Evolutionary conservation across 1,140 invertebrate genomes (phyloP).

Genomic region (Holcopasites calliopsidis): DNA sequence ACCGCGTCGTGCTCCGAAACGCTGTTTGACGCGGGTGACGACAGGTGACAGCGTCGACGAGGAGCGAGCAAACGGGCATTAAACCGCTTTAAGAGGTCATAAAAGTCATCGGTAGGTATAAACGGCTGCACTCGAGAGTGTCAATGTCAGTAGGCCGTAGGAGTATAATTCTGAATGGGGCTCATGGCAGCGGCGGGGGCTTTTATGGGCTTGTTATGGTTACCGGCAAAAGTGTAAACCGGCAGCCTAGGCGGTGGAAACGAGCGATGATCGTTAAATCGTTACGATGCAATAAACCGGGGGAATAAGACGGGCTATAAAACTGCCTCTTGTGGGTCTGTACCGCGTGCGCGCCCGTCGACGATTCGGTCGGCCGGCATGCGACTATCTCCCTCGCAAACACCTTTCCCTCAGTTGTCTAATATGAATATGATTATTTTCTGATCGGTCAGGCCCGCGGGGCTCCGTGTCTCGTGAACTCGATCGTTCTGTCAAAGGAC

Average conservation of each 20-base stretch:
- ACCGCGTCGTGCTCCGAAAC: slow-evolving; percentile 32
- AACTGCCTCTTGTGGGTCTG: slow-evolving; percentile 61
- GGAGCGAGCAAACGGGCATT: slow-evolving; percentile 55
- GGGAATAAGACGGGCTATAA: slow-evolving; percentile 76
- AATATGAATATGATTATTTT: neutral
- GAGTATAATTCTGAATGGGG: slow-evolving; percentile 64
- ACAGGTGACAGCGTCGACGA: slow-evolving; percentile 56
- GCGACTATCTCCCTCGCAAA: slow-evolving; percentile 67
- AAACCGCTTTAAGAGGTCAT: slow-evolving; percentile 64
- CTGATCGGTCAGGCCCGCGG: slow-evolving; percentile 26
- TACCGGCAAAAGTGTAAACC: slow-evolving; percentile 49
- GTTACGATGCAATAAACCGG: slow-evolving; percentile 79
- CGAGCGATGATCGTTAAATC: slow-evolving; percentile 76
- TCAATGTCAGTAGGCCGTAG: slow-evolving; percentile 74
- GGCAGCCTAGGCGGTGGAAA: slow-evolving; percentile 48
- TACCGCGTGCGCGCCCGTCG: slow-evolving; percentile 56
- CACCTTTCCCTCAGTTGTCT: slow-evolving; percentile 20
- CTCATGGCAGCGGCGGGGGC: slow-evolving; percentile 65
- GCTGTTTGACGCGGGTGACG: slow-evolving; percentile 45
- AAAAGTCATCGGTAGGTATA: slow-evolving; percentile 74
- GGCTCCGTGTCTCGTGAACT: neutral
- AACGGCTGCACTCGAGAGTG: slow-evolving; percentile 53
- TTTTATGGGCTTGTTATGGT: slow-evolving; percentile 73
- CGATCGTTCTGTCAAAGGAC: slow-evolving; percentile 28
- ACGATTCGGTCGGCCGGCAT: slow-evolving; percentile 69